phyloP scores from a whole-genome alignment of 2,113 vertebrate genomes.

The Hoplias malabaricus region DNA sequence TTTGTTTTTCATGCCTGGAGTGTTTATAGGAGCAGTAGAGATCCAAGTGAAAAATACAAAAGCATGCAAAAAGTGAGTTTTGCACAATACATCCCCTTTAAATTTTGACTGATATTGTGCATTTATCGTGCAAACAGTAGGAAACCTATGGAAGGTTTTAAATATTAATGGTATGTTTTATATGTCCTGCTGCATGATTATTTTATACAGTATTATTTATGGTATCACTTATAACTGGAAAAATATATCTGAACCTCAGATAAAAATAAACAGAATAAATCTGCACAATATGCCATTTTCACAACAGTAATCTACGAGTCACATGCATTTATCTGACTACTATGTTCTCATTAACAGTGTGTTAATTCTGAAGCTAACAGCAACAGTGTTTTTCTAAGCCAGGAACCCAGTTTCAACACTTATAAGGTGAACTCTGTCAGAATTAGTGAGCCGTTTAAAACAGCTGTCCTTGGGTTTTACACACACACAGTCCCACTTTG shows the following conservation, averaged over 20 bases:
- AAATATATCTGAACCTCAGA: neutral
- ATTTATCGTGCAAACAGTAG: too few relatives aligned
- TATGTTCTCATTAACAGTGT: neutral
- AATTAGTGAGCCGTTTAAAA: constrained; percentile 19
- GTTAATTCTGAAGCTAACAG: neutral
- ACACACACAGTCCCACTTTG: neutral
- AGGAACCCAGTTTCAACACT: neutral
- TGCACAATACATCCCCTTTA: too few relatives aligned
- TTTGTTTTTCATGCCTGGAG: too few relatives aligned
- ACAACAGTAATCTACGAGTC: neutral
- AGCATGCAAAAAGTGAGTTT: too few relatives aligned
- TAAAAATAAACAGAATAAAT: neutral
- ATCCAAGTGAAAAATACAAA: too few relatives aligned
- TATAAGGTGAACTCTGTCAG: neutral
- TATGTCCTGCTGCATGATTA: too few relatives aligned
- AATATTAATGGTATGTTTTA: too few relatives aligned
- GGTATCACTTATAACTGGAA: neutral
- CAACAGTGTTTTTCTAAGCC: neutral
- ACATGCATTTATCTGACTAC: neutral
- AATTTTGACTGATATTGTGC: too few relatives aligned
- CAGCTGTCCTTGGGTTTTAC: constrained; percentile 40
- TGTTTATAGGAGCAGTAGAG: too few relatives aligned
- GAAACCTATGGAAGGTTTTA: too few relatives aligned
- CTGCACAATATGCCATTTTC: neutral
- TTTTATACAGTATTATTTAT: too few relatives aligned